These are phyloP conservation scores for Halictus ligatus DNA, from an alignment of 2,888 invertebrate species.

Conservation along the genomic window DNA sequence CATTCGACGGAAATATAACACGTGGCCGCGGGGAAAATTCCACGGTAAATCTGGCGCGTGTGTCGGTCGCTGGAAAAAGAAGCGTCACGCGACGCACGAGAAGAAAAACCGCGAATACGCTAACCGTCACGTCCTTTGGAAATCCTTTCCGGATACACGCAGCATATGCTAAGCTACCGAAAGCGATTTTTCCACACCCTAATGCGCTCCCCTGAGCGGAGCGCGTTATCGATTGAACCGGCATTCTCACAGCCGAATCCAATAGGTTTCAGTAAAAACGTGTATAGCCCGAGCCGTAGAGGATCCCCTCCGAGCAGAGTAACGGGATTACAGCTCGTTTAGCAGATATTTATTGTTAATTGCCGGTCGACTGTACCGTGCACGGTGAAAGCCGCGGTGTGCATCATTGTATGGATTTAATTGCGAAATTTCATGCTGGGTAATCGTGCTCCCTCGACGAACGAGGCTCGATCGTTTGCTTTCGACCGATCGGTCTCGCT, in stretches of 20 bases:
- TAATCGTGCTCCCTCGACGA: neutral
- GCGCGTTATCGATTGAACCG: conserved; percentile 27
- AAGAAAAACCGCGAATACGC: conserved; percentile 27
- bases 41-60: conserved; percentile 17
- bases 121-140: neutral
- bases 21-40: conserved; percentile 21
- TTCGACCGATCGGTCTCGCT: neutral
- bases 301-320: neutral
- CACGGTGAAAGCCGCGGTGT: too few relatives aligned
- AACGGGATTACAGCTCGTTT: neutral
- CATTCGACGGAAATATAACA: conserved; percentile 36
- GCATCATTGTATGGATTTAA: neutral
- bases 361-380: too few relatives aligned
- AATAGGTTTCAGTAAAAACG: neutral
- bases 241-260: conserved; percentile 18
- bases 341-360: neutral
- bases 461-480: neutral
- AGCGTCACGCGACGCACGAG: neutral
- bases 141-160: neutral
- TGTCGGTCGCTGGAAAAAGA: neutral
- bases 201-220: neutral
- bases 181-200: neutral
- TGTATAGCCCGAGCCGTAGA: neutral
- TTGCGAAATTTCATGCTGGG: neutral
- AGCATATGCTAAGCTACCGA: neutral